Evolutionary conservation across 2,797 vertebrate genomes (phyloP), one percentile per base, ranked within the genome.

Genomic region (Salarias fasciatus): DNA sequence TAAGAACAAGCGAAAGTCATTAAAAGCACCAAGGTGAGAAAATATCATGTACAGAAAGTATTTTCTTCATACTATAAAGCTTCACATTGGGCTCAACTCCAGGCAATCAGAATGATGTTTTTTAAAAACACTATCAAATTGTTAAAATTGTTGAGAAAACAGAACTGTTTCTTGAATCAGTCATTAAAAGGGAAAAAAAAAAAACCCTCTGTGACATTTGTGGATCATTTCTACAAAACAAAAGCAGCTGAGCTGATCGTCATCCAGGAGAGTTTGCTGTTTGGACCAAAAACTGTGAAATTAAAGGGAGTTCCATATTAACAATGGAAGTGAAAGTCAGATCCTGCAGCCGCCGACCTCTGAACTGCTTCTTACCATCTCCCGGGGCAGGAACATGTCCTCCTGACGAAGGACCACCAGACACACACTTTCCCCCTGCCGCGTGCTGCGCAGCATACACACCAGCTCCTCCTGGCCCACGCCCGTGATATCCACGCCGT

Each of bases 391-490:
- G 83, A 97, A 97, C 77, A 92, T 86, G 58, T 97, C 96, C 35
- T 99, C 96, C 63, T 95, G 96, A 12, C 98, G 93, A 44, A 93
- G 92, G 31, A 99, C 91, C 51, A 96, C 63, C 14, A 99, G 88
- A 24, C 88, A 92, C 13, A 96, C 97, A 0, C 90, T 92, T 66
- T 98, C 96, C 6, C 98, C 98, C 77, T 97, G 96, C 33, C 94
- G 95, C 1, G 97, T 99, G 86, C 97, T 94, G 60, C 97, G 95
- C 51, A 99, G 88, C 94, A 95, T 95, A 51, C 92, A 93, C 63
- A 99, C 97, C 7, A 99, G 81, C 68, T 99, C 97, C 48, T 99
- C 97, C 69, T 99, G 97, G 6, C 94, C 95, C 67, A 93, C 91
- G 1, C 96, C 94, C 0, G 90, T 91, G 81, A 97, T 93, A 55